Percentiles rank a stretch among this genome's conserved stretches.
These are phyloP conservation scores for Temnothorax curvispinosus DNA, from an alignment of 1,140 invertebrate genomes.

Conservation along the genomic window DNA sequence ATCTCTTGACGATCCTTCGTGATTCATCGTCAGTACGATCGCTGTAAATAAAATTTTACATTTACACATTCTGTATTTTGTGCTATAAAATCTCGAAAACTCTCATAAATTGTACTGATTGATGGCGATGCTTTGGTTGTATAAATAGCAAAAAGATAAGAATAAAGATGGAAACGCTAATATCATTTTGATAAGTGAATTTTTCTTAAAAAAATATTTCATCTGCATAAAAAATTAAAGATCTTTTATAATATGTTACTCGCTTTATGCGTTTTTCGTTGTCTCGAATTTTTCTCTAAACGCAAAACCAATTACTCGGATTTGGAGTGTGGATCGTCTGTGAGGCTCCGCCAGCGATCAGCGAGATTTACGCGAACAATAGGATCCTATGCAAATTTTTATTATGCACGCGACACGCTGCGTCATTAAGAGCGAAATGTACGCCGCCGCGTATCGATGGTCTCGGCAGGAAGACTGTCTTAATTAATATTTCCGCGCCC, in stretches of 20 bases:
- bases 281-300: conserved; percentile 4
- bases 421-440: conserved; percentile 31
- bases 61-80: not conserved
- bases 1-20: not conserved
- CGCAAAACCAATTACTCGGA: not conserved
- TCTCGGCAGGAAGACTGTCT: conserved; percentile 29
- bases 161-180: not conserved
- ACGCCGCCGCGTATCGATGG: conserved; percentile 2
- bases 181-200: not conserved
- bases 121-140: not conserved
- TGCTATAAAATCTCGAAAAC: not conserved
- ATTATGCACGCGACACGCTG: not conserved
- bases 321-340: not conserved
- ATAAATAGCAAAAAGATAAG: not conserved
- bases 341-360: not conserved
- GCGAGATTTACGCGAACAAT: conserved; percentile 16
- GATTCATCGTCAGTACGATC: not conserved
- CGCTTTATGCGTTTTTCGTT: not conserved
- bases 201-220: not conserved
- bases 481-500: conserved; percentile 43
- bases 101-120: not conserved
- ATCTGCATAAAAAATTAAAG: not conserved
- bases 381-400: conserved; percentile 44
- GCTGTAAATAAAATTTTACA: not conserved
- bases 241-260: not conserved